Percentiles rank a stretch among this genome's conserved stretches.
These are phyloP conservation scores for Tortrix viridana DNA, from an alignment of 2,888 invertebrate species.

Conservation along the genomic window DNA sequence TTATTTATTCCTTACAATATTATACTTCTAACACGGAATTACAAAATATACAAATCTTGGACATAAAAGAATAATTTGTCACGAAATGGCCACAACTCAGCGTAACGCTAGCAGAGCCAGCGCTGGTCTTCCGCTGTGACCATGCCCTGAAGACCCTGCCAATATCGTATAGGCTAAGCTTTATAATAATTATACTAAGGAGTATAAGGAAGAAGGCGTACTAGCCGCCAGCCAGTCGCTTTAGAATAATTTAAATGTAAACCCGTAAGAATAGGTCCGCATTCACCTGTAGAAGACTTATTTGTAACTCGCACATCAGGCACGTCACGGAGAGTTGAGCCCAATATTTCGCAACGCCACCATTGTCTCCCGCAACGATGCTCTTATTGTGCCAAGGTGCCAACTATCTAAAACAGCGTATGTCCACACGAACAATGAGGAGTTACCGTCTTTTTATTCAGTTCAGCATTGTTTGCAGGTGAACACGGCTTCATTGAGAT, in stretches of 20 bases:
- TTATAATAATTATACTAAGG: too few species aligned
- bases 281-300: conserved; percentile 4
- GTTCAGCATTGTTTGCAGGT: conserved; percentile 37
- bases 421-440: not conserved
- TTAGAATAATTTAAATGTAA: not conserved
- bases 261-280: not conserved
- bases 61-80: too few species aligned
- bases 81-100: too few species aligned
- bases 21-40: too few species aligned
- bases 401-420: conserved; percentile 11
- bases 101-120: too few species aligned
- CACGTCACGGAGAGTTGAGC: conserved; percentile 36
- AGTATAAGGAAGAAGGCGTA: too few species aligned
- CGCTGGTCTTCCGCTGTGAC: too few species aligned
- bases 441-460: conserved; percentile 17
- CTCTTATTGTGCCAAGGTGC: conserved; percentile 36
- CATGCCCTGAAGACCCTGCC: too few species aligned
- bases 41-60: too few species aligned
- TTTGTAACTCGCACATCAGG: conserved; percentile 5
- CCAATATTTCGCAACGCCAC: conserved; percentile 39
- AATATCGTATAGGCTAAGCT: too few species aligned
- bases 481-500: conserved; percentile 36
- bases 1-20: too few species aligned
- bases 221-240: too few species aligned
- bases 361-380: conserved; percentile 36